phyloP scores from a whole-genome alignment of 2,113 vertebrate species.

The Toxostoma redivivum region DNA sequence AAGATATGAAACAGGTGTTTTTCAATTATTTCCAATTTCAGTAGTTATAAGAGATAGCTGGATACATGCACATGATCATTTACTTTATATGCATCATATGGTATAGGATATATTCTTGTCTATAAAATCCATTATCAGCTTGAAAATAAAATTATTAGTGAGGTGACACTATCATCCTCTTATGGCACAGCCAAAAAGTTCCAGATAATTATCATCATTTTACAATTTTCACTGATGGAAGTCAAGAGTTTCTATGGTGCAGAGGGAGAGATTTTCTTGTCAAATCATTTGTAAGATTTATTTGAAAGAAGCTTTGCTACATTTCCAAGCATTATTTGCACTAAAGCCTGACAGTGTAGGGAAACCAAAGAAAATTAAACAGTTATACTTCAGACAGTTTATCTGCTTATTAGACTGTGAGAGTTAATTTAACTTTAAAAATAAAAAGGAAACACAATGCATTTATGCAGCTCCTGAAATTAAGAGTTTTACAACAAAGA shows the following conservation, averaged over 20 bases:
- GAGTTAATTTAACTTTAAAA: not conserved
- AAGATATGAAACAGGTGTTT: not conserved
- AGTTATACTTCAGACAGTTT: not conserved
- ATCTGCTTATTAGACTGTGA: not conserved
- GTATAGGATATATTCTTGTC: not conserved
- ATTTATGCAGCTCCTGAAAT: not conserved
- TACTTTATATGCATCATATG: not conserved
- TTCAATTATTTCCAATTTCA: not conserved
- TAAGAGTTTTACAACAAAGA: not conserved
- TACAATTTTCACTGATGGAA: not conserved
- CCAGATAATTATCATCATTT: conserved; percentile 29
- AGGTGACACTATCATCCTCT: not conserved
- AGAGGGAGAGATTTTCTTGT: not conserved
- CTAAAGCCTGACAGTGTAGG: not conserved
- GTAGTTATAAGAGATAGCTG: not conserved
- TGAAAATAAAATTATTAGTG: conserved; percentile 27
- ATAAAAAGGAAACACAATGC: not conserved
- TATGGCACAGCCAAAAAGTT: not conserved
- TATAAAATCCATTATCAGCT: not conserved
- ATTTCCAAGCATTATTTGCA: conserved; percentile 10
- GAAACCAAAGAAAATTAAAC: conserved; percentile 25
- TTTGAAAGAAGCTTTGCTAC: not conserved
- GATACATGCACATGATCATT: not conserved
- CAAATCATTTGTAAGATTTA: not conserved
- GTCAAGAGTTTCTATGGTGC: not conserved